These are phyloP conservation scores for Apotomis betuletana DNA, from an alignment of 2,888 invertebrate genomes.

Conservation along the genomic window DNA sequence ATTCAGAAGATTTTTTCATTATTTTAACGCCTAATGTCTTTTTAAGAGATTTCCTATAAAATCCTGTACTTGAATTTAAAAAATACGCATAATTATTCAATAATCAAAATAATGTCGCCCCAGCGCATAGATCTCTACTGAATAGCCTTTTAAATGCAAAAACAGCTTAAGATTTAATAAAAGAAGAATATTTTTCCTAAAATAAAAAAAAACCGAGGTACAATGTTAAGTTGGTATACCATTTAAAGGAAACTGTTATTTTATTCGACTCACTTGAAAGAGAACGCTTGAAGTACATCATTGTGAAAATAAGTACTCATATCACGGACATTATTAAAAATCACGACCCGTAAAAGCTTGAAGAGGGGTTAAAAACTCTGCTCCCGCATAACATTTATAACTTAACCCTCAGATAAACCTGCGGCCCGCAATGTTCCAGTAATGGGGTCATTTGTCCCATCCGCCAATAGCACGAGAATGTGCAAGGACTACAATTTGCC, in stretches of 20 bases:
- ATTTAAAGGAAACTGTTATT: background rate
- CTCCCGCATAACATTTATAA: constrained; percentile 46
- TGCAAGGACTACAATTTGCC: constrained; percentile 55
- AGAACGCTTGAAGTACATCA: background rate
- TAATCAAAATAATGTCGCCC: too few relatives aligned
- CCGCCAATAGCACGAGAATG: constrained; percentile 58
- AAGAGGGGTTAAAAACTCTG: constrained; percentile 38
- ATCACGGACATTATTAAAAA: constrained; percentile 21
- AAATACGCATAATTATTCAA: too few relatives aligned
- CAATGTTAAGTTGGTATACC: too few relatives aligned
- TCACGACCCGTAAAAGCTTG: constrained; percentile 26
- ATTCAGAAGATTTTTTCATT: too few relatives aligned
- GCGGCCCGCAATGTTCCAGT: constrained; percentile 60
- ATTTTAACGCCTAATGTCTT: too few relatives aligned
- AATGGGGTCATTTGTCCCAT: constrained; percentile 66
- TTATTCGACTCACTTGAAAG: background rate
- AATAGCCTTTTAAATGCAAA: too few relatives aligned
- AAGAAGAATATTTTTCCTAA: too few relatives aligned
- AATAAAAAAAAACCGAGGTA: too few relatives aligned
- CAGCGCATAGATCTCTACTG: too few relatives aligned
- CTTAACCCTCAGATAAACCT: constrained; percentile 53
- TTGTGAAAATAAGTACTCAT: constrained; percentile 8
- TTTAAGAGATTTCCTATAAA: too few relatives aligned
- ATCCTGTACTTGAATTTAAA: too few relatives aligned
- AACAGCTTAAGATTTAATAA: too few relatives aligned